Conservation (phyloP, 2,797 vertebrate genomes). For the Sorex maritimensis region DNA sequence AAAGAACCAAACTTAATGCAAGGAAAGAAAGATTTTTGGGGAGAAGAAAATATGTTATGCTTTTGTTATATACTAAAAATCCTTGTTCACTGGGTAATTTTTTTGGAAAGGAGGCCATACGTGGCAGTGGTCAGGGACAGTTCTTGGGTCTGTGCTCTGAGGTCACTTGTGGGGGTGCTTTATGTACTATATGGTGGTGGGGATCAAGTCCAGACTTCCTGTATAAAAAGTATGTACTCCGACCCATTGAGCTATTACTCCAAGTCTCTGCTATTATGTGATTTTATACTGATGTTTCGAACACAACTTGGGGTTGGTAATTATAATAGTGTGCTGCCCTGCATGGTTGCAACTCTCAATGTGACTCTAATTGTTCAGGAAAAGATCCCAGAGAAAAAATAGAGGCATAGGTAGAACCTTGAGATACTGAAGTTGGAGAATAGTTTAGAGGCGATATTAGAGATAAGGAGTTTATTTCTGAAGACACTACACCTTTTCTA, state of each 20-base stretch:
- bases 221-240: no score
- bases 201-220: no score
- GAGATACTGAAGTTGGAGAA: background rate
- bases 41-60: conserved; percentile 2
- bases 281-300: conserved; percentile 8
- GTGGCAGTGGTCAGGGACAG: no score
- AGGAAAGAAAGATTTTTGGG: background rate
- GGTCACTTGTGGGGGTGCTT: no score
- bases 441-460: background rate
- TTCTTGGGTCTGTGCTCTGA: no score
- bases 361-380: background rate
- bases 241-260: no score
- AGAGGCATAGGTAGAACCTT: background rate
- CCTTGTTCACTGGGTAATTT: background rate
- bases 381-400: background rate
- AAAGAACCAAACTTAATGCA: background rate
- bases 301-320: background rate
- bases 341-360: background rate
- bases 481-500: background rate
- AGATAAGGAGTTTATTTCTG: background rate
- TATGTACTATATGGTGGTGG: no score
- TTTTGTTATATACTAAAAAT: conserved; percentile 31
- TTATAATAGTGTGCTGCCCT: background rate
- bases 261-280: background rate
- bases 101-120: background rate